A percentile compares a stretch with the other conserved stretches of the same genome.
phyloP scores from a whole-genome alignment of 2,113 vertebrate genomes.

The Ptychochromis oligacanthus region DNA sequence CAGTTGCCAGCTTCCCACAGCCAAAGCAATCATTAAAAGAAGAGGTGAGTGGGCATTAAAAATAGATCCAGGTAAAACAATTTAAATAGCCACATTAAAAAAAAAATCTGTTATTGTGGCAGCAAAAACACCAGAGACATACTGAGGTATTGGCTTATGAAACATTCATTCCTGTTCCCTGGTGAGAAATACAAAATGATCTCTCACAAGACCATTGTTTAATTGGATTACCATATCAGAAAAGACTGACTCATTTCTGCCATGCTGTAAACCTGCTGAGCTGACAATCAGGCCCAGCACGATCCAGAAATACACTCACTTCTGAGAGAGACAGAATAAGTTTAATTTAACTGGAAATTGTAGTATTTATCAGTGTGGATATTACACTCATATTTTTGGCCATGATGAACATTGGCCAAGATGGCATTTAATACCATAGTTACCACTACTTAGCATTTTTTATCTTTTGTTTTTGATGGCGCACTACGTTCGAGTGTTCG shows the following conservation, averaged over 20 bases:
- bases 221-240: slow-evolving; percentile 68
- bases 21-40: slow-evolving; percentile 28
- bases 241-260: slow-evolving; percentile 61
- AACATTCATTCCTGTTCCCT: slow-evolving; percentile 46
- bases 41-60: slow-evolving; percentile 28
- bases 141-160: slow-evolving; percentile 35
- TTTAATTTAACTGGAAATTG: not conserved
- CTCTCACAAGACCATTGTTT: slow-evolving; percentile 47
- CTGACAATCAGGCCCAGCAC: slow-evolving; percentile 48
- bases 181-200: slow-evolving; percentile 40
- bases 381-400: not conserved
- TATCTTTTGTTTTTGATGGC: not conserved
- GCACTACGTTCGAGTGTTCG: not conserved
- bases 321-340: slow-evolving; percentile 17
- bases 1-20: slow-evolving; percentile 14
- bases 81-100: slow-evolving; percentile 24
- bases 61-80: slow-evolving; percentile 42
- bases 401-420: not conserved
- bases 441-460: not conserved
- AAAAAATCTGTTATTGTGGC: slow-evolving; percentile 21
- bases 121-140: slow-evolving; percentile 1
- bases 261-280: slow-evolving; percentile 65
- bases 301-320: slow-evolving; percentile 18
- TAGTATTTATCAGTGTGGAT: not conserved
- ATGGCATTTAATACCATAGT: not conserved